Evolutionary conservation across 2,888 invertebrate species (phyloP).

Genomic region (Tridacna gigas): DNA sequence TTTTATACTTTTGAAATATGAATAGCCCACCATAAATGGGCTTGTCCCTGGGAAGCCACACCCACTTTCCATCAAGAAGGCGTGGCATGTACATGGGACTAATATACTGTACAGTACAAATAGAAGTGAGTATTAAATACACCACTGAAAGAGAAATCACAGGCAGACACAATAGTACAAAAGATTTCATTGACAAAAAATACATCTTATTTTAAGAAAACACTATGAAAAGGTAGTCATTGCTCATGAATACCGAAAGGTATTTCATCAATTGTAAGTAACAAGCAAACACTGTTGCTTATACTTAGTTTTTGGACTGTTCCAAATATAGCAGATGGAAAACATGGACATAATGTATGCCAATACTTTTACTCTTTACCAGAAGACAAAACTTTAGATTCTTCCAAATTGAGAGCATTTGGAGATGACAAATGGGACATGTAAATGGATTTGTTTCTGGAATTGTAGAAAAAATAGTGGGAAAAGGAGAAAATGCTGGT

Average conservation of each 20-base stretch:
- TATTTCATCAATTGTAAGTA: no score
- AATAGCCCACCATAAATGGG: slow-evolving; percentile 45
- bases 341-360: no score
- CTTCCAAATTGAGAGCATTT: no score
- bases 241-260: background rate
- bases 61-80: background rate
- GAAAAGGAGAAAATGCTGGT: no score
- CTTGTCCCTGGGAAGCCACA: slow-evolving; percentile 19
- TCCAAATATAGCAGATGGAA: no score
- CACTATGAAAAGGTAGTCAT: background rate
- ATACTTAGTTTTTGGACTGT: no score
- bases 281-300: no score
- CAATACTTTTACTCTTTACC: no score
- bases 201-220: background rate
- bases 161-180: slow-evolving; percentile 34
- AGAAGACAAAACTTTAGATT: no score
- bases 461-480: no score
- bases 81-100: slow-evolving; percentile 18
- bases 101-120: slow-evolving; percentile 63
- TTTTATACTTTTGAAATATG: slow-evolving; percentile 63
- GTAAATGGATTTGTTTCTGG: no score
- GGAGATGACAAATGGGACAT: no score
- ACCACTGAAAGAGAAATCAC: slow-evolving; percentile 54
- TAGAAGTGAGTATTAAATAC: slow-evolving; percentile 62
- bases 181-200: slow-evolving; percentile 6